phyloP scores from a whole-genome alignment of 2,113 vertebrate species.

The Calidris pugnax region DNA sequence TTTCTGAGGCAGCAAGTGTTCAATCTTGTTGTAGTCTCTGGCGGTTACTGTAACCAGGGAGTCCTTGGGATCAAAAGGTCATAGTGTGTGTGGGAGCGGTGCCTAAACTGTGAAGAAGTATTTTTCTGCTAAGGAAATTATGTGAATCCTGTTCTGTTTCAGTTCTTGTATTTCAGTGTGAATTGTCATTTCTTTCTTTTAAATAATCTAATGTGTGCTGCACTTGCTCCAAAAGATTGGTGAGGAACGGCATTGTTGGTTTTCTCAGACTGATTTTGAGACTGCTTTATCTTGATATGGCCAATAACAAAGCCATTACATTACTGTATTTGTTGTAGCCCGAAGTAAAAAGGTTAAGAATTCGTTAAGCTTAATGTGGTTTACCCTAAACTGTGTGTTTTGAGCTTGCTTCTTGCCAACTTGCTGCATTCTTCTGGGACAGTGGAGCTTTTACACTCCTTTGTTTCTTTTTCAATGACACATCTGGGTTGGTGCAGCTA shows the following conservation, averaged over 20 bases:
- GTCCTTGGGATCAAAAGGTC: not conserved
- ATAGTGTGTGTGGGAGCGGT: not conserved
- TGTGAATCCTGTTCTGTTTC: not conserved
- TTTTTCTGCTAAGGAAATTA: not conserved
- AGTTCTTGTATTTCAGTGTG: not conserved
- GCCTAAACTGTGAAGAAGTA: not conserved
- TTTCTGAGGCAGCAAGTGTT: not conserved
- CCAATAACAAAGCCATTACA: not conserved
- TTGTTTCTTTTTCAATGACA: conserved; percentile 23
- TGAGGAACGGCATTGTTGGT: not conserved
- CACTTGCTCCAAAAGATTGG: not conserved
- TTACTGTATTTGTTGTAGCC: not conserved
- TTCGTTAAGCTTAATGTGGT: not conserved
- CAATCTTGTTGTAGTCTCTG: not conserved
- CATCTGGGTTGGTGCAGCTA: not conserved
- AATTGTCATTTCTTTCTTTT: not conserved
- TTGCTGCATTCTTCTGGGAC: not conserved
- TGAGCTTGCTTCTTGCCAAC: not conserved
- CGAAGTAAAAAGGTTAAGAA: not conserved
- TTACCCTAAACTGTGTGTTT: not conserved
- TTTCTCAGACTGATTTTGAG: not conserved
- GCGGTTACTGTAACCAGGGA: not conserved
- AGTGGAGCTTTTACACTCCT: not conserved
- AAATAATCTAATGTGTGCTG: not conserved
- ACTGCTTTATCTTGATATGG: not conserved